Conservation (phyloP, 2,113 vertebrate genomes). For the Microtus richardsoni region DNA sequence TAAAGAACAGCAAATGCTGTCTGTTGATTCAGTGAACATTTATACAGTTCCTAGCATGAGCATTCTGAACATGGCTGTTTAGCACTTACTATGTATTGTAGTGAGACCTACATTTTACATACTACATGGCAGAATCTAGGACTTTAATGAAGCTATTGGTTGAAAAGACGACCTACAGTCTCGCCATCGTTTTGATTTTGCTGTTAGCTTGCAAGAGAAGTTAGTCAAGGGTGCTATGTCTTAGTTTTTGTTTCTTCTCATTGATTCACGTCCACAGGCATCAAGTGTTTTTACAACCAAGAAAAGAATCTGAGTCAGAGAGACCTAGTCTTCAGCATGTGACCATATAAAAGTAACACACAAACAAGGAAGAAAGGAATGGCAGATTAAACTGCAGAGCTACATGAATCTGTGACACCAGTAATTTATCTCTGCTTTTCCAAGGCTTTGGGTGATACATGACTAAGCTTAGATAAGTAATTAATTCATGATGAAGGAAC, state of each 20-base stretch:
- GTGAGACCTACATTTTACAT: neutral
- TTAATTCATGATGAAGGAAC: neutral
- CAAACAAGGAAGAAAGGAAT: constrained; percentile 44
- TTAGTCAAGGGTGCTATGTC: neutral
- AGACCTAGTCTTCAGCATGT: neutral
- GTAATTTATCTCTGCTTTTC: neutral
- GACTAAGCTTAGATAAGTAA: constrained; percentile 45
- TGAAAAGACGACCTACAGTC: neutral
- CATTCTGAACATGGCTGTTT: neutral
- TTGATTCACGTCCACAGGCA: neutral
- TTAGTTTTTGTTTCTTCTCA: constrained; percentile 36
- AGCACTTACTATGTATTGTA: neutral
- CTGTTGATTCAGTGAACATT: neutral
- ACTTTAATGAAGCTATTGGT: neutral
- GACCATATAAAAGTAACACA: constrained; percentile 5
- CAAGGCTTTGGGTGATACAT: constrained; percentile 37
- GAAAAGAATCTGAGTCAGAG: constrained; percentile 15
- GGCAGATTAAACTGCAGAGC: neutral
- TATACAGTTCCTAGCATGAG: neutral
- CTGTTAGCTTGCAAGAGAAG: constrained; percentile 6
- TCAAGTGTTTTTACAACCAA: neutral
- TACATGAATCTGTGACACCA: constrained; percentile 13
- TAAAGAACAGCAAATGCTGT: neutral
- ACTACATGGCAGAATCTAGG: neutral
- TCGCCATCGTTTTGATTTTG: neutral